Evolutionary conservation across 1,140 invertebrate genomes (phyloP).

Genomic region (Saxidomus purpurata): DNA sequence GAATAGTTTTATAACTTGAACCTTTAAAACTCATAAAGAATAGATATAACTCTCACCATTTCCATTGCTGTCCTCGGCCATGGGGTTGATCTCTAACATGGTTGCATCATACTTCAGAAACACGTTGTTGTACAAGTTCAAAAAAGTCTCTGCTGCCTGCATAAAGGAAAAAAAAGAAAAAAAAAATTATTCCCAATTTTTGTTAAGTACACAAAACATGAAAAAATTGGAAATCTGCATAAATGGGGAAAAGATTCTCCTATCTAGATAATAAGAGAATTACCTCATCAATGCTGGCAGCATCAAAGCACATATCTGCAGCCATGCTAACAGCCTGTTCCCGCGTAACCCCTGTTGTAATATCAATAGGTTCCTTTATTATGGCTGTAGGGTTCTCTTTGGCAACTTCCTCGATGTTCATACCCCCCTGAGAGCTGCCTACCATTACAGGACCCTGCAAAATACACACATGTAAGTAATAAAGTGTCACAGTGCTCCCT

Average conservation of each 20-base stretch:
- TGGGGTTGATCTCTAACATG: constrained; percentile 99
- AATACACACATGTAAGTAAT: background rate
- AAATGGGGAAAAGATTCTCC: too few species aligned
- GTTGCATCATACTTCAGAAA: constrained; percentile 98
- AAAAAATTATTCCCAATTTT: background rate
- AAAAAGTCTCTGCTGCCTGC: constrained; percentile 94
- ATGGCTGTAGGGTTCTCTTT: constrained; percentile 96
- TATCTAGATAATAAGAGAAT: background rate
- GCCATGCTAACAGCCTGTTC: constrained; percentile 93
- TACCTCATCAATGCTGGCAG: constrained; percentile 90
- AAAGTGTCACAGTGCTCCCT: too few species aligned
- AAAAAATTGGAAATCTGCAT: too few species aligned
- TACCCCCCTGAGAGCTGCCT: constrained; percentile 85
- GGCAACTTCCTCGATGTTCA: constrained; percentile 99
- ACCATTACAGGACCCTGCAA: constrained; percentile 85
- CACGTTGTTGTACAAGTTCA: constrained; percentile 94
- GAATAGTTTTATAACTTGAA: too few species aligned
- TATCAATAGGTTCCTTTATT: constrained; percentile 93
- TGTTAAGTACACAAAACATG: background rate
- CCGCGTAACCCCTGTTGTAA: constrained; percentile 92
- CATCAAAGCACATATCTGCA: constrained; percentile 95
- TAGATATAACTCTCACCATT: constrained; percentile 88
- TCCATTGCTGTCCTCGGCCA: constrained; percentile 96
- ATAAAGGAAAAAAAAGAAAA: background rate
- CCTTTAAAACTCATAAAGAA: too few species aligned